These are phyloP conservation scores for Hymenopus coronatus DNA, from an alignment of 2,888 invertebrate species.

Conservation along the genomic window DNA sequence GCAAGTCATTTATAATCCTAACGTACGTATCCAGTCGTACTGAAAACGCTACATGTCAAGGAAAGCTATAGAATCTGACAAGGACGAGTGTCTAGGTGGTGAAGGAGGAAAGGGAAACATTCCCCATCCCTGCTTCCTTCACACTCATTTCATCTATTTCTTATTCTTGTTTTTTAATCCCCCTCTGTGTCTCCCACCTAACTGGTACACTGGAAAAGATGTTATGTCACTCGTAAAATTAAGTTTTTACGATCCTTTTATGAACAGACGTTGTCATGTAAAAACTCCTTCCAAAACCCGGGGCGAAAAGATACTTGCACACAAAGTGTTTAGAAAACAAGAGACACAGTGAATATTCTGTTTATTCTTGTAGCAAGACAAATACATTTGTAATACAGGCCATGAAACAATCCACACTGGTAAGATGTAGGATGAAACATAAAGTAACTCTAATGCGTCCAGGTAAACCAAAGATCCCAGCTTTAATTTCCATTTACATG, in stretches of 20 bases:
- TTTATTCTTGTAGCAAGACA: too few relatives aligned
- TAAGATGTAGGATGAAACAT: too few relatives aligned
- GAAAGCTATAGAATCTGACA: not conserved
- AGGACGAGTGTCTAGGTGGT: not conserved
- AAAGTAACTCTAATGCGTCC: too few relatives aligned
- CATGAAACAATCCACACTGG: too few relatives aligned
- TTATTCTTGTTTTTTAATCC: not conserved
- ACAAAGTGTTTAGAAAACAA: not conserved
- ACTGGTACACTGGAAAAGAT: conserved; percentile 44
- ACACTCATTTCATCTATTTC: not conserved
- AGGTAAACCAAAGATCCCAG: too few relatives aligned
- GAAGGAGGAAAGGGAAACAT: not conserved
- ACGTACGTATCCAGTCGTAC: not conserved
- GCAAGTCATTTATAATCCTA: not conserved
- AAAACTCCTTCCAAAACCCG: not conserved
- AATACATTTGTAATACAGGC: too few relatives aligned
- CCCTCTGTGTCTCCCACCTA: not conserved
- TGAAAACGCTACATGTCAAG: not conserved
- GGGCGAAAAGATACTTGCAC: not conserved
- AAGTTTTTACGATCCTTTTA: conserved; percentile 51
- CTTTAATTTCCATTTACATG: too few relatives aligned
- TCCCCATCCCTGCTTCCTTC: not conserved
- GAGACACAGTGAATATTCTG: not conserved
- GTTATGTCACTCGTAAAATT: conserved; percentile 51
- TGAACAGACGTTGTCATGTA: conserved; percentile 40